phyloP scores from a whole-genome alignment of 2,797 vertebrate species.

The Setipinna tenuifilis region DNA sequence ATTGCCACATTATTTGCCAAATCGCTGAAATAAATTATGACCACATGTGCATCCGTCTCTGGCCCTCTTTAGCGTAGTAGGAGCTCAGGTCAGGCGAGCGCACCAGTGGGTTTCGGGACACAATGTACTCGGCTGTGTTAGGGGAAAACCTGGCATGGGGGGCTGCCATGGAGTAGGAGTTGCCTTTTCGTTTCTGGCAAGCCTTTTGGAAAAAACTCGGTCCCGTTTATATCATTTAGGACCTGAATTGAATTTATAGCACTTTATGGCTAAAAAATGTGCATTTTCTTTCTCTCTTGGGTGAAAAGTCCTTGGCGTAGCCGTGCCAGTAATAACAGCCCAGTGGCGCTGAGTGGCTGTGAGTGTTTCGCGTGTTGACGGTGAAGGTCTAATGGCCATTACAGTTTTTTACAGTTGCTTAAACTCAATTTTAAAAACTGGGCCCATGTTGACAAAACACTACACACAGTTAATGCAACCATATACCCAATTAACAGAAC shows the following conservation, averaged over 20 bases:
- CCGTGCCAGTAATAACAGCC: not conserved
- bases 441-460: no score
- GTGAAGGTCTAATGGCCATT: not conserved
- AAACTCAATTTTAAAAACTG: no score
- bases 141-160: not conserved
- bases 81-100: not conserved
- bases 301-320: not conserved
- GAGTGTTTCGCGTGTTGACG: not conserved
- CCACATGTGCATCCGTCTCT: not conserved
- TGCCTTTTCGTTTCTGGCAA: constrained; percentile 12
- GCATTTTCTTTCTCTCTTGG: not conserved
- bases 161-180: not conserved
- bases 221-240: constrained; percentile 14
- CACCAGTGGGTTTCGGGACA: not conserved
- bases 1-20: no score
- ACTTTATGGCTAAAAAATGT: not conserved
- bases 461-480: no score
- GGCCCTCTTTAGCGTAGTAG: not conserved
- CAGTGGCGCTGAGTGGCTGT: not conserved
- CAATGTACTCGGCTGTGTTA: not conserved
- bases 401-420: not conserved
- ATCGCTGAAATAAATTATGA: not conserved
- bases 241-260: constrained; percentile 3
- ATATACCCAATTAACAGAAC: no score
- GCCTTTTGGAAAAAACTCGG: not conserved